Base-by-base conservation (phyloP, 1,140 invertebrate genomes). In the Brachionus koreanus region DNA sequence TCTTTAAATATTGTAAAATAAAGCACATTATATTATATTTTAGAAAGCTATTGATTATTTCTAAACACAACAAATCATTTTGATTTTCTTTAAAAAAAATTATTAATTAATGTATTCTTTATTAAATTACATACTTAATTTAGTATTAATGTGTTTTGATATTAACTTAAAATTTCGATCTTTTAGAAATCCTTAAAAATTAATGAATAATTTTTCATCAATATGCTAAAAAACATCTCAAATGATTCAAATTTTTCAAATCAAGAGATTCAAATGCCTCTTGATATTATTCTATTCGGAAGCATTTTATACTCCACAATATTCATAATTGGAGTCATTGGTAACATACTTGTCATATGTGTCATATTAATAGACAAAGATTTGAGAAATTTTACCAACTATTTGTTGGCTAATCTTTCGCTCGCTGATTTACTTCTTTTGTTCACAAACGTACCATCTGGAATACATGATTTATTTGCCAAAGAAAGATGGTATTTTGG, bases 351-450 rank as follows among this genome's bases (percentile, higher is more conserved):
- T 91, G 94, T 97, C 84, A 94, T 95, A 13, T 91, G 95, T 85
- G 94, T 97, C 46, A 94, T 97, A 61, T 91, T 95, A 83, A 92
- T 92, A 85, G 93, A 93, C n/a, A 94, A 94, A 87, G 94, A 96
- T 85, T 94, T 97, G 92, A 90, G 94, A 84, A 96, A 95, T 87
- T 95, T 94, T 49, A 97, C 95, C 65, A 97, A 98, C 86, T 94
- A 95, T 83, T 96, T 97, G 87, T 91, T 98, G 39, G 83, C 84
- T 10, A 86, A 84, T 63, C 82, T 86, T 13, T 86, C 85, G 16
- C 61, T 85, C 19, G 85, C 86, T 1, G 86, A 86, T 77, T 83
- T 86, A 9, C 69, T 85, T 7, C 84, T 86, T 1, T 82, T 86
- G 33, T 39, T 85, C 10, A 49, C 57, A n/a, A 52, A 57, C 35